A percentile compares a stretch with the other conserved stretches of the same genome.
Evolutionary conservation across 2,113 vertebrate genomes (phyloP).

Genomic region (Hemiprocne comata): DNA sequence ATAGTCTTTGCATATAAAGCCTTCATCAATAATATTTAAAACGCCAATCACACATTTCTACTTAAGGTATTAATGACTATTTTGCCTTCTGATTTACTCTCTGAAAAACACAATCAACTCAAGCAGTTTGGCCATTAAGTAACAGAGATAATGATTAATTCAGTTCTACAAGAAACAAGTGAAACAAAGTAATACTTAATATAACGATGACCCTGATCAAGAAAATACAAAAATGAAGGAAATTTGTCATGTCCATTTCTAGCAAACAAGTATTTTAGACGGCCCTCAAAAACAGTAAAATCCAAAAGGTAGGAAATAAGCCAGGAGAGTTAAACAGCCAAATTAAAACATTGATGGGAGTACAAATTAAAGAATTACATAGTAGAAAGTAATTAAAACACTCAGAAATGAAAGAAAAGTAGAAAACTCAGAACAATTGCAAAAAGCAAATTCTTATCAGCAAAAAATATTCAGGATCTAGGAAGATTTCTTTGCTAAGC

Average conservation of each 20-base stretch:
- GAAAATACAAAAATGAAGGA: not conserved
- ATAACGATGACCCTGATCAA: not conserved
- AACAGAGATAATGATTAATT: not conserved
- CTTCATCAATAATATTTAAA: not conserved
- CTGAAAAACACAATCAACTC: not conserved
- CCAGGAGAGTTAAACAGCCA: not conserved
- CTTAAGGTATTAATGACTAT: not conserved
- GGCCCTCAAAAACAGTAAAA: not conserved
- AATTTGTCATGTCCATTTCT: not conserved
- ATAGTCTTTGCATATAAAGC: not conserved
- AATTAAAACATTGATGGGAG: not conserved
- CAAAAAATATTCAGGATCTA: not conserved
- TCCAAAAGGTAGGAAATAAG: not conserved
- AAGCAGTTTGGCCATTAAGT: not conserved
- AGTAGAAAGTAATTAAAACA: not conserved
- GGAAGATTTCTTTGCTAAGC: not conserved
- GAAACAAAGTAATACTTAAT: not conserved
- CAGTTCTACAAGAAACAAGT: not conserved
- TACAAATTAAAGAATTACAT: not conserved
- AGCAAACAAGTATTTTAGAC: not conserved
- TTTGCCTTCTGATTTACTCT: not conserved
- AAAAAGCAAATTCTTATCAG: not conserved
- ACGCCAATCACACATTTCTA: not conserved
- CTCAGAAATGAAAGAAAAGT: not conserved
- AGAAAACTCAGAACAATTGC: not conserved